Percentiles rank a stretch among this genome's conserved stretches.
Conservation (phyloP, 2,113 vertebrate genomes). For the Origma solitaria region DNA sequence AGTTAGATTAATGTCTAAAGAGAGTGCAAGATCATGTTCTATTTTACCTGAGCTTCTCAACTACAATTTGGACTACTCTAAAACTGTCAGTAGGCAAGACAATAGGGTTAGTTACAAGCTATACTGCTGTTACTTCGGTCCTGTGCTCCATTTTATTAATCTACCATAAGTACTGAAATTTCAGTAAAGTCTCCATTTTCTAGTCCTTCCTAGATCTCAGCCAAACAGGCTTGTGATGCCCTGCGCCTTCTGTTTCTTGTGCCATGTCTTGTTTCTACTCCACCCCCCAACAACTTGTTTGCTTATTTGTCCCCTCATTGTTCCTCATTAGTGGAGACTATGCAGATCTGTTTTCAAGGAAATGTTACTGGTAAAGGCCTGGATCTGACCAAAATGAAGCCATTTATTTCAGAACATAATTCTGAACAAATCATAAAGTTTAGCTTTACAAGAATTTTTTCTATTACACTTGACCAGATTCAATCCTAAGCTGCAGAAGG, state of each 20-base stretch:
- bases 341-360: neutral
- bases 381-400: neutral
- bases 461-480: neutral
- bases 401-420: neutral
- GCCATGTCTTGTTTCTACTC: neutral
- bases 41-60: neutral
- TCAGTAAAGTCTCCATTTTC: neutral
- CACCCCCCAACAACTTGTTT: neutral
- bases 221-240: neutral
- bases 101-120: neutral
- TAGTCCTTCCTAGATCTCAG: neutral
- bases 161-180: neutral
- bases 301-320: accelerated
- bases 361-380: accelerated
- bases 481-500: neutral
- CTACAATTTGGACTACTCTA: neutral
- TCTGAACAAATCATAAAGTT: neutral
- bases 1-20: neutral
- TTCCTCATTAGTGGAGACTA: neutral
- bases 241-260: neutral
- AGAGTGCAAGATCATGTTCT: accelerated
- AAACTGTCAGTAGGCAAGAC: neutral
- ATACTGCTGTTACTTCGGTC: neutral
- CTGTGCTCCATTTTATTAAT: neutral
- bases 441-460: neutral